These are phyloP conservation scores for Lycia hirtaria DNA, from an alignment of 2,888 invertebrate genomes.

Conservation along the genomic window DNA sequence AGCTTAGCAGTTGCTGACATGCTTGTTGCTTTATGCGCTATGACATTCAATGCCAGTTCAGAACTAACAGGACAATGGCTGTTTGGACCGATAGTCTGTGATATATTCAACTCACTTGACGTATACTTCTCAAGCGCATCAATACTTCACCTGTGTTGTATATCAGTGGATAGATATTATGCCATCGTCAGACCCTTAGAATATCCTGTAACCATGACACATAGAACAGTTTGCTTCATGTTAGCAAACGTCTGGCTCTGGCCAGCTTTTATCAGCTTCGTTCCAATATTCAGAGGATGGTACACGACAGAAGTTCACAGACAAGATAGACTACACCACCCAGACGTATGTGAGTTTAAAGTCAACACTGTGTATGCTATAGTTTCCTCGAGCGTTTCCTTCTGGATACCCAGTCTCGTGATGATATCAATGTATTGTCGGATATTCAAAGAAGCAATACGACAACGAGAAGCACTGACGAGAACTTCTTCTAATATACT, in stretches of 20 bases:
- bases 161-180: constrained; percentile 96
- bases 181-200: constrained; percentile 96
- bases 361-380: constrained; percentile 95
- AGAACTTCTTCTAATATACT: constrained; percentile 95
- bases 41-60: constrained; percentile 97
- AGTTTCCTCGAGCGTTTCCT: constrained; percentile 95
- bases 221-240: constrained; percentile 92
- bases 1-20: constrained; percentile 97
- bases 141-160: constrained; percentile 96
- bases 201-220: constrained; percentile 96
- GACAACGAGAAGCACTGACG: constrained; percentile 92
- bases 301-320: constrained; percentile 95
- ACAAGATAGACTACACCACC: constrained; percentile 86
- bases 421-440: constrained; percentile 97
- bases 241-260: constrained; percentile 95
- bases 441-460: constrained; percentile 92
- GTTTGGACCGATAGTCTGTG: constrained; percentile 96
- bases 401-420: constrained; percentile 96
- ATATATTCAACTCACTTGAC: constrained; percentile 97
- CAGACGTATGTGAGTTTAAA: constrained; percentile 92
- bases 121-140: constrained; percentile 97
- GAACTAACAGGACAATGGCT: constrained; percentile 95
- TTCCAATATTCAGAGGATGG: constrained; percentile 97
- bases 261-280: constrained; percentile 96
- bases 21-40: constrained; percentile 95